Base-by-base conservation (phyloP, 2,888 invertebrate genomes). In the Zhuqinia jingwanae region DNA sequence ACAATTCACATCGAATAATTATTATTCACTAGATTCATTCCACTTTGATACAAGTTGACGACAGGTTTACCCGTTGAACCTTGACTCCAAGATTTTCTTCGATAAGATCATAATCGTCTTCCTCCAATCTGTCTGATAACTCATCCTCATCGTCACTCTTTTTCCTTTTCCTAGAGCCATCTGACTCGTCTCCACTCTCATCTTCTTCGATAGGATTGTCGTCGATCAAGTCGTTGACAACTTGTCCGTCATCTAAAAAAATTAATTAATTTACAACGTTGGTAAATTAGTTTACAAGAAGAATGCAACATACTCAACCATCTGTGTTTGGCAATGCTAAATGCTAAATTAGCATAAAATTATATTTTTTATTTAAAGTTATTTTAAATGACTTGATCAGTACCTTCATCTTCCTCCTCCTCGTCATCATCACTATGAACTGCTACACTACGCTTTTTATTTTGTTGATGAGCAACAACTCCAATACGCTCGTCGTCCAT, bases 61-160 rank as follows among this genome's bases (percentile, higher is more conserved):
- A 5, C n/a, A 47, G 20, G 20, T 94, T 92, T 94, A 97, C 97
- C 92, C 97, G 95, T 92, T 95, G 93, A 89, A 98, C 96, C 95
- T 98, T 98, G 0, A 97, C 96, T 88, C 99, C 99, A 92, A 98
- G 95, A 94, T 99, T 99, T 93, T 99, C 99, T 92, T 99, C 98
- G 91, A 99, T 95, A 60, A 99, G 94, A 92, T 99, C 99, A 92
- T 98, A 98, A 94, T 99, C 99, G 92, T 99, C 99, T 92, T 99
- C 99, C 92, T 99, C 98, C 22, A 99, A 93, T 79, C 98, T 94
- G 92, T 98, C 98, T 93, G 97, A 97, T 82, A 96, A 93, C 92
- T 97, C 96, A 92, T 96, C 96, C 17, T 90, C 90, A 92, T 95
- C 95, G 92, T 96, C 96, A 91, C 96, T 96, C 92, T 96, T 95